These are phyloP conservation scores for Ericerus pela DNA, from an alignment of 1,140 invertebrate species.

Conservation along the genomic window DNA sequence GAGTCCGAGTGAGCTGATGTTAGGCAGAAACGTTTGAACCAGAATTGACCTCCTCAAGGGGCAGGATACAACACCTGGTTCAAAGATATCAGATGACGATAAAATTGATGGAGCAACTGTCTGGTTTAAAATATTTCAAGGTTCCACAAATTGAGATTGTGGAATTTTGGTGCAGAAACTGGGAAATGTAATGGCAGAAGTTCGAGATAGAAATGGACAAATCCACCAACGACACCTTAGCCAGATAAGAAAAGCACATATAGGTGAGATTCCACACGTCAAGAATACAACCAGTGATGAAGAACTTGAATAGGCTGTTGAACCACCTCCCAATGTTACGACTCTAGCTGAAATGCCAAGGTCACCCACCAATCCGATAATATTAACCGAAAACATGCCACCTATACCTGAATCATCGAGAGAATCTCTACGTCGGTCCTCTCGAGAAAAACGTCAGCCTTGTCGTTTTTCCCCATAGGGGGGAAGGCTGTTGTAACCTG, in stretches of 20 bases:
- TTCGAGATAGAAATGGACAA: not conserved
- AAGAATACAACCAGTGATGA: too few species aligned
- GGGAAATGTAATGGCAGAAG: not conserved
- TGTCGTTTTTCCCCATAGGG: not conserved
- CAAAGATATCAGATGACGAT: too few species aligned
- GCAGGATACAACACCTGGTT: not conserved
- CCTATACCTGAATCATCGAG: not conserved
- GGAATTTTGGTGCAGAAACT: not conserved
- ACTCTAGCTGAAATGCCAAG: not conserved
- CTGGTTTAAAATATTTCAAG: not conserved
- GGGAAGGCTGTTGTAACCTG: too few species aligned
- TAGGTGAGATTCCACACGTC: not conserved
- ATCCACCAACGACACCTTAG: not conserved
- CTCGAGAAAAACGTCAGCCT: not conserved
- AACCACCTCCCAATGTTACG: not conserved
- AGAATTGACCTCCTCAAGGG: not conserved
- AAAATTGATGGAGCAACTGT: not conserved
- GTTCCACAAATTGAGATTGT: not conserved
- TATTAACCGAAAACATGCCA: not conserved
- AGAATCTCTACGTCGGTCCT: not conserved
- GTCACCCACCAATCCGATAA: not conserved
- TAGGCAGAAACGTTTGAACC: constrained; percentile 15
- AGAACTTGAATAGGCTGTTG: too few species aligned
- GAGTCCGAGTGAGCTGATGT: constrained; percentile 18
- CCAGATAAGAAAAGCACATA: not conserved